Evolutionary conservation across 1,140 invertebrate genomes (phyloP).

Genomic region (Cydia strobilella): DNA sequence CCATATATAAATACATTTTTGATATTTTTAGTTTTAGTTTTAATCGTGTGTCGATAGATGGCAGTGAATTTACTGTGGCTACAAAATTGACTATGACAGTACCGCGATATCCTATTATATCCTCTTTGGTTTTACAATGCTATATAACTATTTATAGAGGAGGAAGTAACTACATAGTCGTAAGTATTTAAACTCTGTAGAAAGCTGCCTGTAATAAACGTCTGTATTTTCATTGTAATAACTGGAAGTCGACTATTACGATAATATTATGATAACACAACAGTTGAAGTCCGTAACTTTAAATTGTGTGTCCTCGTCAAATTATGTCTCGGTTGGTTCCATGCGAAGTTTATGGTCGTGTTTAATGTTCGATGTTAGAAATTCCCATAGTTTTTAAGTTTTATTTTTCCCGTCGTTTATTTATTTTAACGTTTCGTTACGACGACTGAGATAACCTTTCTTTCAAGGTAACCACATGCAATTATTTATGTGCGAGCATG

Average conservation of each 20-base stretch:
- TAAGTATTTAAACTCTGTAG: too few relatives aligned
- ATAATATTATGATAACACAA: constrained; percentile 34
- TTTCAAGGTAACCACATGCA: not conserved
- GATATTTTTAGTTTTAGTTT: too few relatives aligned
- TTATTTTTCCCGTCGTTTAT: not conserved
- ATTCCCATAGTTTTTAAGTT: not conserved
- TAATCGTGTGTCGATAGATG: too few relatives aligned
- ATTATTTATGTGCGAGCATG: not conserved
- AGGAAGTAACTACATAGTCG: too few relatives aligned
- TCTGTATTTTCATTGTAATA: constrained; percentile 33
- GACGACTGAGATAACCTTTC: not conserved
- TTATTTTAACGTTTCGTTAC: not conserved
- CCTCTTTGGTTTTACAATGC: too few relatives aligned
- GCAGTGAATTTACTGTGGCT: too few relatives aligned
- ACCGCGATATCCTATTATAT: too few relatives aligned
- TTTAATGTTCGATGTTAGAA: constrained; percentile 10
- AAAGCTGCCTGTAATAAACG: constrained; percentile 25
- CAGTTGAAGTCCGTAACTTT: constrained; percentile 6
- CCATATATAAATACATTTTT: too few relatives aligned
- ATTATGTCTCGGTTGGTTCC: not conserved
- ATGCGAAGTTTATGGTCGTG: constrained; percentile 9
- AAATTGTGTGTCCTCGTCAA: constrained; percentile 21
- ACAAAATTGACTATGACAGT: too few relatives aligned
- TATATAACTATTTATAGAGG: too few relatives aligned
- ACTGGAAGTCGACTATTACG: constrained; percentile 37